Percentiles rank a stretch among this genome's conserved stretches.
phyloP scores from a whole-genome alignment of 2,888 invertebrate species.

The Stegana nigrithorax region DNA sequence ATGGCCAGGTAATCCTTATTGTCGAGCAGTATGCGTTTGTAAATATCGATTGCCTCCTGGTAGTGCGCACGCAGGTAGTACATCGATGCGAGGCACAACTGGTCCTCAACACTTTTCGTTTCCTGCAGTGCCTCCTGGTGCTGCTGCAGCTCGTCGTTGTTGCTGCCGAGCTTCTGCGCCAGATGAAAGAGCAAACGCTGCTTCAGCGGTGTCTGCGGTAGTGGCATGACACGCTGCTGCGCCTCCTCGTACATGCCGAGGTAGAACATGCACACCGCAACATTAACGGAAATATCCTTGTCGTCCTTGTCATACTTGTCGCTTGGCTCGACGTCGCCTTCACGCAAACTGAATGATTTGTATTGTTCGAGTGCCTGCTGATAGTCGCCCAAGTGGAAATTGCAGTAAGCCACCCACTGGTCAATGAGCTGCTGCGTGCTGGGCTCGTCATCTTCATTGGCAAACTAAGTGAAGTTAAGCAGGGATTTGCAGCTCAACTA shows the following conservation, averaged over 20 bases:
- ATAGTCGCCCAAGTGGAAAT: slow-evolving; percentile 96
- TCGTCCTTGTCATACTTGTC: slow-evolving; percentile 72
- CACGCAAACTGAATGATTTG: slow-evolving; percentile 69
- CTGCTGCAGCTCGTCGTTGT: slow-evolving; percentile 87
- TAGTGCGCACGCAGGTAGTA: slow-evolving; percentile 97
- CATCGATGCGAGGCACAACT: slow-evolving; percentile 93
- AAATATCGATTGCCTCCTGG: slow-evolving; percentile 98
- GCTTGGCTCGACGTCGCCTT: too few species aligned
- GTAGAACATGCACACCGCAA: slow-evolving; percentile 96
- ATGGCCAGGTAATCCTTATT: slow-evolving; percentile 94
- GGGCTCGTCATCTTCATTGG: slow-evolving; percentile 46
- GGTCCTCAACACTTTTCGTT: slow-evolving; percentile 83
- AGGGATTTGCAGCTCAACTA: not conserved
- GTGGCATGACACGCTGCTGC: slow-evolving; percentile 75
- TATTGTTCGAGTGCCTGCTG: slow-evolving; percentile 83
- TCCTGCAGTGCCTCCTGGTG: slow-evolving; percentile 88
- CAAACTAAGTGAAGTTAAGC: slow-evolving; percentile 40
- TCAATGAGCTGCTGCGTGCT: slow-evolving; percentile 69
- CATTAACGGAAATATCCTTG: slow-evolving; percentile 74
- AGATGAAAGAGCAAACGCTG: slow-evolving; percentile 91
- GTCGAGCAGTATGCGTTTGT: slow-evolving; percentile 90
- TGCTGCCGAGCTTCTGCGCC: slow-evolving; percentile 92
- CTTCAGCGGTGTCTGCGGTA: slow-evolving; percentile 75
- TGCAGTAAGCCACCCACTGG: slow-evolving; percentile 94
- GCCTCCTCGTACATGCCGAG: slow-evolving; percentile 78